Percentiles rank a stretch among this genome's conserved stretches.
Evolutionary conservation across 2,113 vertebrate genomes (phyloP).

Genomic region (Bubalus kerabau): DNA sequence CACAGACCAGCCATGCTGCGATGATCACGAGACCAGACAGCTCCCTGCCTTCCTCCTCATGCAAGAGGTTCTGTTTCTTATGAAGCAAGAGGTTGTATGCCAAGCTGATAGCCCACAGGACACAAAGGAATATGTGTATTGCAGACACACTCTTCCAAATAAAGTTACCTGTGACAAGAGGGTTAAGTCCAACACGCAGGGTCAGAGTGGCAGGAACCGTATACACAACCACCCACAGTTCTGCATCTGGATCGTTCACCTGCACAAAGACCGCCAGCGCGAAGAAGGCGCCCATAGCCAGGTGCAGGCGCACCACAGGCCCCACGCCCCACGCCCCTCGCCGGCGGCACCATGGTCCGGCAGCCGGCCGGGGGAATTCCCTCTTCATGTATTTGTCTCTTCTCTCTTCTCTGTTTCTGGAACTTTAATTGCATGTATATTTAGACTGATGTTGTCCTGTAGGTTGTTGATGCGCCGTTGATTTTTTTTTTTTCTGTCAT

Average conservation of each 20-base stretch:
- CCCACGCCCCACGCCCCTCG: too few species aligned
- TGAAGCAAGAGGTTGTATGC: conserved; percentile 78
- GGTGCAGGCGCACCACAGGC: too few species aligned
- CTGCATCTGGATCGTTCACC: too few species aligned
- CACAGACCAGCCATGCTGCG: too few species aligned
- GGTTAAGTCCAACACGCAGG: too few species aligned
- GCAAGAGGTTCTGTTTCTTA: conserved; percentile 81
- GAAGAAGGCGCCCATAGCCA: too few species aligned
- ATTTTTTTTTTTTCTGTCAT: not conserved
- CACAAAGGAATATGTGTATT: conserved; percentile 81
- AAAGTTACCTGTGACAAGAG: conserved; percentile 77
- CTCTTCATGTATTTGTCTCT: not conserved
- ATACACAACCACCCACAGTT: too few species aligned
- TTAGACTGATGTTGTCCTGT: not conserved
- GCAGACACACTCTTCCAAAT: conserved; percentile 87
- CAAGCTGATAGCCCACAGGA: conserved; percentile 76
- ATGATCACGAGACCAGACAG: too few species aligned
- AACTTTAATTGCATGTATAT: not conserved
- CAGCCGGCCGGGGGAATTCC: not conserved
- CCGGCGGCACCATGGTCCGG: too few species aligned
- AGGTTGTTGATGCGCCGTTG: not conserved
- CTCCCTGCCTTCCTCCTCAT: conserved; percentile 93
- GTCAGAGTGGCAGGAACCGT: too few species aligned
- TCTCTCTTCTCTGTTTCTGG: not conserved
- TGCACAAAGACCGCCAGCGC: too few species aligned